phyloP scores from a whole-genome alignment of 2,888 invertebrate genomes.

The Celastrina argiolus region DNA sequence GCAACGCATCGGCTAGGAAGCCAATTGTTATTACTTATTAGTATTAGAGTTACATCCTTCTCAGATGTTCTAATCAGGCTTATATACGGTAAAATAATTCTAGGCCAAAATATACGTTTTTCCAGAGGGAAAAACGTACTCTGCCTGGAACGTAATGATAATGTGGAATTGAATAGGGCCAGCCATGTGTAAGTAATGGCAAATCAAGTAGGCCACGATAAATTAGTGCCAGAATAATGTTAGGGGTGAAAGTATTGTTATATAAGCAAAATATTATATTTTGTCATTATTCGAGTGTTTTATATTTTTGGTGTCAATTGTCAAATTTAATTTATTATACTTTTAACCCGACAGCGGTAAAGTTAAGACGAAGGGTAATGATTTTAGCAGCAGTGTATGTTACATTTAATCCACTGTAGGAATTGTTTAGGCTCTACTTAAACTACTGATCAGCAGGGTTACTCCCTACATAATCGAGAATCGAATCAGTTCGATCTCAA shows the following conservation, averaged over 20 bases:
- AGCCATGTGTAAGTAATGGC: neutral
- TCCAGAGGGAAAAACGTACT: too few relatives aligned
- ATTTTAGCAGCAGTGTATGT: too few relatives aligned
- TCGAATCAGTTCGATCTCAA: too few relatives aligned
- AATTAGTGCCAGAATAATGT: neutral
- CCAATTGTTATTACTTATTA: too few relatives aligned
- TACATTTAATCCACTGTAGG: too few relatives aligned
- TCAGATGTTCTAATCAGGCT: neutral
- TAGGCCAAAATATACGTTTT: neutral
- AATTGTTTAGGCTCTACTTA: too few relatives aligned
- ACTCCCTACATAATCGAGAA: too few relatives aligned
- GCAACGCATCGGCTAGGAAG: too few relatives aligned
- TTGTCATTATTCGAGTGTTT: neutral
- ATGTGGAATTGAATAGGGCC: neutral
- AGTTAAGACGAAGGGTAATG: too few relatives aligned
- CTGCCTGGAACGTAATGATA: neutral
- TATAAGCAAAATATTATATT: neutral
- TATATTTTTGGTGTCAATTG: neutral
- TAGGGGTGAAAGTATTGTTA: neutral
- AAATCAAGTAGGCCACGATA: neutral
- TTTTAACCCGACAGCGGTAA: too few relatives aligned
- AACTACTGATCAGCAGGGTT: too few relatives aligned
- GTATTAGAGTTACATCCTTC: neutral
- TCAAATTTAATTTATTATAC: neutral
- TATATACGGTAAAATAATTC: neutral